Evolutionary conservation across 2,888 invertebrate genomes (phyloP), one percentile per base, ranked within the genome.

Genomic region (Amorpha juglandis): DNA sequence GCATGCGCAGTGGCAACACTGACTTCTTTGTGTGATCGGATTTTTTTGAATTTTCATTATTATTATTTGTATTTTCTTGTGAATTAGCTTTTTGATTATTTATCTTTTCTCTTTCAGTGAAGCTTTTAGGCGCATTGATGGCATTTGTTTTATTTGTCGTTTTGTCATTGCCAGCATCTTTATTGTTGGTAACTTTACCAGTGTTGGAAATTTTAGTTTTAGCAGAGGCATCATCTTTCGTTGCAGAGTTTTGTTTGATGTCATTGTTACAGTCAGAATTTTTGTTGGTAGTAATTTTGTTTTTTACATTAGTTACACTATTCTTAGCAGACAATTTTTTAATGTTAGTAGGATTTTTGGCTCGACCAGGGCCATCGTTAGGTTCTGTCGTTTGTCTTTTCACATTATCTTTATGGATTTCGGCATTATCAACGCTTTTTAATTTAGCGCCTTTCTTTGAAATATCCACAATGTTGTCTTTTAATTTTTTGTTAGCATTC

Each of bases 21-120:
- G 16, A 65, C 65, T 21, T 58, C 58, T 42, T 58, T 19, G 38
- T 6, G 11, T 55, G 38, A 9, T 35, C 55, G 19, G 12, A 14
- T 64, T 68, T 70, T 68, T 70, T 71, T 6, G 63, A 45, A 62
- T 66, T 73, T 63, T 73, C 70, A 50, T 48, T 16, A n/a, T 63
- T 62, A 63, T 65, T 70, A 48, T 64, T 63, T 63, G 6, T 38
- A 1, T 65, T 72, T 66, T 68, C 71, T 69, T 58, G 63, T 27
- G 6, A 7, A 42, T 47, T 67, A 33, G n/a, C n/a, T 50, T 72
- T 71, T 53, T 62, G 51, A 62, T 68, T 67, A 58, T 52, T 21
- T 35, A 8, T 51, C 63, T 62, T 68, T 11, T 71, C 70, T 14
- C 51, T 14, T 8, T 65, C 66, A 63, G 27, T 27, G 4, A 8